Evolutionary conservation across 2,797 vertebrate species (phyloP).

Genomic region (Hippopotamyrus pictus): DNA sequence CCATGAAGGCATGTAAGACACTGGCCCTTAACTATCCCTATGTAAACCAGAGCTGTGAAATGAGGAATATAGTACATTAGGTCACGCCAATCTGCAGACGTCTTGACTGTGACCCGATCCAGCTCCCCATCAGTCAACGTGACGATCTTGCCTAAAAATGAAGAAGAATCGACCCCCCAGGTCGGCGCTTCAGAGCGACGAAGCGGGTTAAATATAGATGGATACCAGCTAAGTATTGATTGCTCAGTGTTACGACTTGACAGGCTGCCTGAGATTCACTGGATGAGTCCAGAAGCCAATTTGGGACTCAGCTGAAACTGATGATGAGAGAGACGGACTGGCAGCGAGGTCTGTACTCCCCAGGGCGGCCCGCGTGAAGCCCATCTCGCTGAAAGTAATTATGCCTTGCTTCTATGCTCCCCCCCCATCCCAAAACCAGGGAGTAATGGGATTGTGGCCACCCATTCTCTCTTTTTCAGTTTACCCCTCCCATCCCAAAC

Average conservation of each 20-base stretch:
- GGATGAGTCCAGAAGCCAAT: slow-evolving; percentile 4
- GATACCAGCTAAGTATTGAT: slow-evolving; percentile 16
- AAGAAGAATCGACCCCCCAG: slow-evolving; percentile 13
- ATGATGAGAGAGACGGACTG: slow-evolving; percentile 16
- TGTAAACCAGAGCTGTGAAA: not conserved
- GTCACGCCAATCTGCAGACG: not conserved
- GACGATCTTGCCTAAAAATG: slow-evolving; percentile 16
- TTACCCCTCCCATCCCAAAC: not conserved
- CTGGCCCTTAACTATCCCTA: not conserved
- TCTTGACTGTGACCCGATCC: not conserved
- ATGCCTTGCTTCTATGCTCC: not conserved
- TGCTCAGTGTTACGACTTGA: slow-evolving; percentile 1
- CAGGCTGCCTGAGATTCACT: slow-evolving; percentile 12
- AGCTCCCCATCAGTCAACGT: slow-evolving; percentile 2
- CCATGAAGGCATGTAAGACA: not conserved
- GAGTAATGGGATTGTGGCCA: slow-evolving; percentile 14
- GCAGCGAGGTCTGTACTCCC: not conserved
- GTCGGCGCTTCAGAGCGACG: not conserved
- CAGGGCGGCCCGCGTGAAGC: not conserved
- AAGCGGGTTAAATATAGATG: slow-evolving; percentile 16
- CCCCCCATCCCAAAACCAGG: not conserved
- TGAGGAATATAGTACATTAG: not conserved
- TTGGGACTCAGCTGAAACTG: slow-evolving; percentile 7
- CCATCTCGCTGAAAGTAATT: slow-evolving; percentile 11
- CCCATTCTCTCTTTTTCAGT: not conserved